These are phyloP conservation scores for Bufo bufo DNA, from an alignment of 2,113 vertebrate species.

Conservation along the genomic window DNA sequence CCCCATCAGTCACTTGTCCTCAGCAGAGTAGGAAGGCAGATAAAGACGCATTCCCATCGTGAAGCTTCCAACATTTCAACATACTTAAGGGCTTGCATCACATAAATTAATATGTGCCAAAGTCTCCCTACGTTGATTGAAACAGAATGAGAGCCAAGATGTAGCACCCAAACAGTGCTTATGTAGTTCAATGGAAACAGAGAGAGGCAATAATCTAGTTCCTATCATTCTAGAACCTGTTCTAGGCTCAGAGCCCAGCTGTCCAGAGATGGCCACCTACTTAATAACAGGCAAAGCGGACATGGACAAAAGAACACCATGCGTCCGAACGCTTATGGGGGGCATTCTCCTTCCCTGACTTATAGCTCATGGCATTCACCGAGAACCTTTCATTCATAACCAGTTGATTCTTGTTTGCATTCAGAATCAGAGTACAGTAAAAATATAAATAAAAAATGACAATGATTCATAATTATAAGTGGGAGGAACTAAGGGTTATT, in stretches of 20 bases:
- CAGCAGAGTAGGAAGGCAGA: neutral
- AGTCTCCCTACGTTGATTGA: neutral
- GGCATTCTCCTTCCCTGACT: neutral
- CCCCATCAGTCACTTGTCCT: neutral
- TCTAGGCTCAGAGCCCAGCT: neutral
- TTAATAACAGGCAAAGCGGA: neutral
- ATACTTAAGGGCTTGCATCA: neutral
- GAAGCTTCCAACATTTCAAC: neutral
- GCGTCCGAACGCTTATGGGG: too few species aligned
- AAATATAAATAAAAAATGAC: neutral
- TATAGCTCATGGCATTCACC: neutral
- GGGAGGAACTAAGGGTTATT: neutral
- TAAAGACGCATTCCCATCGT: neutral
- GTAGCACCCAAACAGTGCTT: neutral
- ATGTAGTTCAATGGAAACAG: neutral
- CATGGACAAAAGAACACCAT: neutral
- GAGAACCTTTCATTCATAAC: neutral
- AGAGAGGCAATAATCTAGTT: neutral
- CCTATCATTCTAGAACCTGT: neutral
- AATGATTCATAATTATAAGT: neutral
- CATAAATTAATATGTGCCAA: neutral
- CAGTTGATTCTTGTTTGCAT: neutral
- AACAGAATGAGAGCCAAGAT: too few species aligned
- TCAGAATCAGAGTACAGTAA: neutral
- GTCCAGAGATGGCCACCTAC: neutral